Conservation (phyloP, 2,113 vertebrate genomes). For the Mugil cephalus region DNA sequence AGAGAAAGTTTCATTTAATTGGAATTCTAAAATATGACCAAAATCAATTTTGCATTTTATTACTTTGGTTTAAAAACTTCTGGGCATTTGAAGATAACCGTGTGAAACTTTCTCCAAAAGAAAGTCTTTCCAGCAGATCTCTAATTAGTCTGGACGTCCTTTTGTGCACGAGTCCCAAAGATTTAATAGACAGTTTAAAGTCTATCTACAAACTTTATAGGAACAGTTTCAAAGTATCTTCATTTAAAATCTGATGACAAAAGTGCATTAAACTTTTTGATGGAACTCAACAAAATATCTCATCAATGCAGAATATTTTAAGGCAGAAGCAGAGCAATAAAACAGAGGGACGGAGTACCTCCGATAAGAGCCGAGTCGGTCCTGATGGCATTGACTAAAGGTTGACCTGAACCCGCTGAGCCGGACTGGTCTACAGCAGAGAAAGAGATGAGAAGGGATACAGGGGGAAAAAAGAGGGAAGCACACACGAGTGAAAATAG, state of each 20-base stretch:
- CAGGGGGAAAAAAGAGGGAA: neutral
- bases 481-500: neutral
- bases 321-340: slow-evolving; percentile 7
- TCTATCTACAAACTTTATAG: neutral
- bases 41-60: slow-evolving; percentile 73
- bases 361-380: slow-evolving; percentile 93
- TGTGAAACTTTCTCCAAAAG: slow-evolving; percentile 52
- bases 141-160: slow-evolving; percentile 61
- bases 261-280: neutral
- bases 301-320: neutral
- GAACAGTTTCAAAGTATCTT: slow-evolving; percentile 9
- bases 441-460: slow-evolving; percentile 1
- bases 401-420: slow-evolving; percentile 87
- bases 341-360: slow-evolving; percentile 82
- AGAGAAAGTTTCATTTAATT: slow-evolving; percentile 65
- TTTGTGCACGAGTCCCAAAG: slow-evolving; percentile 47
- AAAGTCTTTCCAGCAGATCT: slow-evolving; percentile 50
- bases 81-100: slow-evolving; percentile 55
- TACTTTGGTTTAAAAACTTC: slow-evolving; percentile 55
- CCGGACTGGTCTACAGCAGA: slow-evolving; percentile 90
- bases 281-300: neutral
- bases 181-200: slow-evolving; percentile 42
- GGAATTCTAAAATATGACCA: slow-evolving; percentile 40
- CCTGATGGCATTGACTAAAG: slow-evolving; percentile 88
- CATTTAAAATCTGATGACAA: neutral